Evolutionary conservation across 2,888 invertebrate species (phyloP).

Genomic region (Caenorhabditis sp.): DNA sequence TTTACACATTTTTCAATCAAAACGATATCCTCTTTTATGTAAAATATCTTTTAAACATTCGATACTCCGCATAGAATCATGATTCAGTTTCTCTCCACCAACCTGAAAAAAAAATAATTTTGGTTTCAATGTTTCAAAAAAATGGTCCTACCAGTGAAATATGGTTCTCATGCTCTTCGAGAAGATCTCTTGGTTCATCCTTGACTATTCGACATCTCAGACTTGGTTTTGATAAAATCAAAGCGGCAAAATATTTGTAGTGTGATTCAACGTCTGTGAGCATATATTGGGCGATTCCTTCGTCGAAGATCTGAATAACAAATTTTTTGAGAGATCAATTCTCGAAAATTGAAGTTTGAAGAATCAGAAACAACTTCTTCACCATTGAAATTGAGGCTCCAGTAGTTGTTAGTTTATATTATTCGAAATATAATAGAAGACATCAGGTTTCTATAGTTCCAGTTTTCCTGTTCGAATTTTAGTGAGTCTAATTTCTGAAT

Average conservation of each 20-base stretch:
- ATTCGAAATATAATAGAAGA: too few species aligned
- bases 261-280: constrained; percentile 63
- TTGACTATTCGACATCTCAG: constrained; percentile 55
- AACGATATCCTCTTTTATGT: constrained; percentile 57
- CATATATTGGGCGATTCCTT: constrained; percentile 69
- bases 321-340: too few species aligned
- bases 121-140: background rate
- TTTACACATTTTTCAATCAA: constrained; percentile 10
- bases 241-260: constrained; percentile 63
- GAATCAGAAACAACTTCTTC: too few species aligned
- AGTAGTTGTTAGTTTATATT: too few species aligned
- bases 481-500: too few species aligned
- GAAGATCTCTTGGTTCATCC: constrained; percentile 59
- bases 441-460: too few species aligned
- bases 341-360: too few species aligned
- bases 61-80: constrained; percentile 21
- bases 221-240: constrained; percentile 57
- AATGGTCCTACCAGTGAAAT: constrained; percentile 27
- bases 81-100: constrained; percentile 27
- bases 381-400: too few species aligned
- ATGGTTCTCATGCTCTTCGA: constrained; percentile 55
- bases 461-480: too few species aligned
- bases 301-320: constrained; percentile 60
- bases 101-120: constrained; percentile 12
- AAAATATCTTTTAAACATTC: constrained; percentile 47